Base-by-base conservation (phyloP, 1,140 invertebrate genomes). In the Drosophila yakuba region DNA sequence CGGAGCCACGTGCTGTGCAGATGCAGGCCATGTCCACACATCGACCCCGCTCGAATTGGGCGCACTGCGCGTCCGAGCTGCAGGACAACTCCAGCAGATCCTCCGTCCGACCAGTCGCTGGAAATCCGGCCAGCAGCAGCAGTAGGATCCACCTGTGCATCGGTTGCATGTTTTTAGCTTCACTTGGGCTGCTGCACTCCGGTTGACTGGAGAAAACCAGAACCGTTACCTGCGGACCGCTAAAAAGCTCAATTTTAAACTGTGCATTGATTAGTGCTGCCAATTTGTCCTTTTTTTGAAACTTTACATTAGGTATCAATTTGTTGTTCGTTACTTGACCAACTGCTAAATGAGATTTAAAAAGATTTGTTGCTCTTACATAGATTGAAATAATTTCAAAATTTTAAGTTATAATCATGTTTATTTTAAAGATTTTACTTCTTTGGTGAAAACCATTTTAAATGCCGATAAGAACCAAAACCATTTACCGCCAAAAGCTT, bases 21-120 rank as follows among this genome's bases (percentile, higher is more conserved):
- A 35, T 5, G 15, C 84, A 88, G 7, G 17, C 28, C 4, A 23
- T 54, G 12, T 83, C 39, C 3, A 38, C 10, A 3, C 83, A 88
- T 2, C 15, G 57, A 11, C 36, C 67, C 0, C 54, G n/a, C 11
- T 80, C 76, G 10, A 63, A 80, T 20, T 77, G 25, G 0, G 7
- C 1, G 17, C 83, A 88, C 38, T 83, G 66, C 0, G 11, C 47
- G 28, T 89, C 76, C 10, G 60, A 47, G 6, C 0, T 39, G 72
- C 83, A 88, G 14, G 67, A 45, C 3, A 88, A 57, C 36, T 88
- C 83, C 11, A 88, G 56, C 11, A 89, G 15, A 15, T 77, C 83
- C 4, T 74, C 32, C 5, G 60, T 6, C 1, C 39, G 14, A 45
- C 28, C 11, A 28, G 4, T 7, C 5, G 17, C 25, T 2, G 15